A percentile compares a stretch with the other conserved stretches of the same genome.
Conservation (phyloP, 1,140 invertebrate genomes). For the Saccostrea glomerata region DNA sequence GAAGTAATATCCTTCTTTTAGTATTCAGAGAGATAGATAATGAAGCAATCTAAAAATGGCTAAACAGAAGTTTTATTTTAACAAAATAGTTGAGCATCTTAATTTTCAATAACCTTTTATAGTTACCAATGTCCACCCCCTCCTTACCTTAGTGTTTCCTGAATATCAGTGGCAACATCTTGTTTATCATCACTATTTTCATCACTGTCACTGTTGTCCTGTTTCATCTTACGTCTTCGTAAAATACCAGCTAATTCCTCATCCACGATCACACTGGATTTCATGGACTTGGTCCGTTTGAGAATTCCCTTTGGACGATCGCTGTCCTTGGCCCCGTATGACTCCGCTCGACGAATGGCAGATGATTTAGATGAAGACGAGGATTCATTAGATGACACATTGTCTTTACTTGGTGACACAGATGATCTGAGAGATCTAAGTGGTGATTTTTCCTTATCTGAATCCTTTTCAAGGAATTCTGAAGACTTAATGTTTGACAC, state of each 20-base stretch:
- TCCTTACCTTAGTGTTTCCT: constrained; percentile 52
- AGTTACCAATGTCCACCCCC: not conserved
- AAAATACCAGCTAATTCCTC: constrained; percentile 62
- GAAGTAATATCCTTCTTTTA: too few relatives aligned
- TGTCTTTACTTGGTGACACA: constrained; percentile 41
- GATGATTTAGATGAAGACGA: constrained; percentile 12
- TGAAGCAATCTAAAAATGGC: too few relatives aligned
- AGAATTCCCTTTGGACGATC: constrained; percentile 61
- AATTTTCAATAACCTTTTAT: not conserved
- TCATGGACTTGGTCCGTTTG: constrained; percentile 62
- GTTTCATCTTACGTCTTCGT: constrained; percentile 49
- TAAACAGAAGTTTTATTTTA: too few relatives aligned
- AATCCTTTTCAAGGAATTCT: constrained; percentile 31
- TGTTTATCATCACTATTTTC: constrained; percentile 50
- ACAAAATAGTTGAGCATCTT: too few relatives aligned
- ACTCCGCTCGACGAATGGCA: constrained; percentile 48
- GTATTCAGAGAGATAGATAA: too few relatives aligned
- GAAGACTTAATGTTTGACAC: constrained; percentile 14
- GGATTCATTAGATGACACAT: constrained; percentile 6
- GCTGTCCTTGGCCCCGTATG: constrained; percentile 45
- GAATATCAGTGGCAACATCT: constrained; percentile 56
- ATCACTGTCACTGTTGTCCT: constrained; percentile 56
- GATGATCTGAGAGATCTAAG: constrained; percentile 39
- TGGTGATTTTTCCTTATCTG: constrained; percentile 40
- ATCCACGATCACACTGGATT: constrained; percentile 62